Evolutionary conservation across 2,113 vertebrate species (phyloP).

Genomic region (Sorex araneus): DNA sequence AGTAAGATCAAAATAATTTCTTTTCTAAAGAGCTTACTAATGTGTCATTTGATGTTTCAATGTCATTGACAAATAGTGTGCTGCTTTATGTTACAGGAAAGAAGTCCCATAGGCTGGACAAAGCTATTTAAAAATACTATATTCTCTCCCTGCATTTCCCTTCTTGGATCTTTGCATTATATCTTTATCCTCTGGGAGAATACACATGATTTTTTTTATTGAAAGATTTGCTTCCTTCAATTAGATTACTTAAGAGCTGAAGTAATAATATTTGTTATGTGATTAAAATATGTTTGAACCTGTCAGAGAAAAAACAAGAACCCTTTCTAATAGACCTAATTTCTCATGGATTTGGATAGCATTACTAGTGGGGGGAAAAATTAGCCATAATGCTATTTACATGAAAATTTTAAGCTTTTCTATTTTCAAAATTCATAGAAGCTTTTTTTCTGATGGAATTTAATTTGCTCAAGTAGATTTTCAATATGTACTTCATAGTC

Average conservation of each 20-base stretch:
- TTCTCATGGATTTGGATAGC: neutral
- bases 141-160: neutral
- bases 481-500: neutral
- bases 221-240: neutral
- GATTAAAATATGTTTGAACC: constrained; percentile 44
- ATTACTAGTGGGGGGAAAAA: neutral
- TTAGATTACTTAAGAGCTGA: constrained; percentile 16
- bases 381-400: no score
- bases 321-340: neutral
- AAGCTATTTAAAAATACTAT: neutral
- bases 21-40: constrained; percentile 20
- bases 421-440: constrained; percentile 20
- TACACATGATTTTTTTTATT: neutral
- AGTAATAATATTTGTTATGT: neutral
- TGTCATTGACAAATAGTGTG: neutral
- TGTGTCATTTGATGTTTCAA: constrained; percentile 41
- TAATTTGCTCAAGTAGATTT: constrained; percentile 36
- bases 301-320: neutral
- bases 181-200: neutral
- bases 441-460: neutral
- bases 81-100: neutral
- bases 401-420: neutral
- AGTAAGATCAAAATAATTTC: constrained; percentile 51
- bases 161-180: neutral
- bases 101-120: neutral